Evolutionary conservation across 2,113 vertebrate species (phyloP), one percentile per base, ranked within the genome.

Genomic region (Hyperopisus bebe): DNA sequence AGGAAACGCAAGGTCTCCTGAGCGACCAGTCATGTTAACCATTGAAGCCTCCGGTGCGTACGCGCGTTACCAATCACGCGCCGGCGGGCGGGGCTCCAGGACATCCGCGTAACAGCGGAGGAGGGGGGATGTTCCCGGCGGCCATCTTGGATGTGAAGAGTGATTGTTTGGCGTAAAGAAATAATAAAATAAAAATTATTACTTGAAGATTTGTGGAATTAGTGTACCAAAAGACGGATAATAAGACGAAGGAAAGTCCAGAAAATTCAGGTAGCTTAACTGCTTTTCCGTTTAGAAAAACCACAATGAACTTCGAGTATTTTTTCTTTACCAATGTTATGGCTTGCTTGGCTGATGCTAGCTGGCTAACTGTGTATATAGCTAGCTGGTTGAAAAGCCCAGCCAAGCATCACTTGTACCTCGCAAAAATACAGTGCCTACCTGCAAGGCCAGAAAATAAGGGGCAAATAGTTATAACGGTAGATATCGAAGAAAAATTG

Each of bases 71-170:
- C 91, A 93, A 92, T 93, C 31, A 91, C 35, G 8, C 48, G 3
- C 2, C 2, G 7, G 42, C 1, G 0, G 11, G 47, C 93, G 94
- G 94, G 91, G 21, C 88, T 90, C 51, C 6, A 9, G 88, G 39
- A 89, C 92, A 93, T 88, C 94, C 89, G 93, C 92, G 92, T 92
- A 93, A 92, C 92, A 91, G 93, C 48, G 48, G 48, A 51, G 47
- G 93, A 94, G 84, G 84, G 95, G 95, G 95, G 95, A 95, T 94
- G 95, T 96, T 96, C 95, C 95, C 95, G 95, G 95, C 91, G 91
- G 95, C 96, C 96, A 96, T 96, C 95, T 96, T 96, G 94, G 95
- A 96, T 96, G 92, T 94, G 93, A 94, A 93, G 93, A 93, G 93
- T 95, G 95, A 96, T 96, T 96, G 96, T 96, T 95, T 96, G 93